phyloP scores from a whole-genome alignment of 2,113 vertebrate species.

The Azemiops feae region DNA sequence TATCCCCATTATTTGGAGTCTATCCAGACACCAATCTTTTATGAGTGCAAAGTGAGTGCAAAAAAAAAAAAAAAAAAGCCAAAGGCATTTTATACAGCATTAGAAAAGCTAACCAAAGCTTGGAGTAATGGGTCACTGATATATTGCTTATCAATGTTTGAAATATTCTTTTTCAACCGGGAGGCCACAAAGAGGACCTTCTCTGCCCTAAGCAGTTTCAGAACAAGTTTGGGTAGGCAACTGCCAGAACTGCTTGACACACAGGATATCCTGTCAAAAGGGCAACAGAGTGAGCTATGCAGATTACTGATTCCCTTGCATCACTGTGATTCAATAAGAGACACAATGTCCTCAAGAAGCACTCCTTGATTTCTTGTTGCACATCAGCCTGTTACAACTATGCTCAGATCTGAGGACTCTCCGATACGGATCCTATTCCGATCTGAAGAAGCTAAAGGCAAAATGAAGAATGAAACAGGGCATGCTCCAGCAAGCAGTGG shows the following conservation, averaged over 20 bases:
- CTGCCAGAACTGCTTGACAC: background rate
- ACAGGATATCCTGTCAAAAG: slow-evolving; percentile 6
- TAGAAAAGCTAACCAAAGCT: background rate
- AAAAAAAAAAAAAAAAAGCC: background rate
- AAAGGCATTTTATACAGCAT: background rate
- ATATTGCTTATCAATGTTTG: background rate
- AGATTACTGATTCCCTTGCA: background rate
- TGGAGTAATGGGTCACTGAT: background rate
- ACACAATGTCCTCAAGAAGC: background rate
- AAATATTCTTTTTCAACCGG: background rate
- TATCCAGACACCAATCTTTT: background rate
- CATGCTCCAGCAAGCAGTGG: background rate
- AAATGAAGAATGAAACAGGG: background rate
- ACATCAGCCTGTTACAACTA: background rate
- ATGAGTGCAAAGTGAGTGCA: background rate
- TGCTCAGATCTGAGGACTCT: background rate
- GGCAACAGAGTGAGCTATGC: background rate
- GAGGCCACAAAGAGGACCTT: background rate
- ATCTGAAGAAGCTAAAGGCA: background rate
- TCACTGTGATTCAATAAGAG: background rate
- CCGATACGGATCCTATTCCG: background rate
- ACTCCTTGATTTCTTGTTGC: background rate
- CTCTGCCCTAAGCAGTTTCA: background rate
- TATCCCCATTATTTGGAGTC: background rate
- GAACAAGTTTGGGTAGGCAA: background rate